Conservation (phyloP, 2,113 vertebrate species). For the Spheniscus mendiculus region DNA sequence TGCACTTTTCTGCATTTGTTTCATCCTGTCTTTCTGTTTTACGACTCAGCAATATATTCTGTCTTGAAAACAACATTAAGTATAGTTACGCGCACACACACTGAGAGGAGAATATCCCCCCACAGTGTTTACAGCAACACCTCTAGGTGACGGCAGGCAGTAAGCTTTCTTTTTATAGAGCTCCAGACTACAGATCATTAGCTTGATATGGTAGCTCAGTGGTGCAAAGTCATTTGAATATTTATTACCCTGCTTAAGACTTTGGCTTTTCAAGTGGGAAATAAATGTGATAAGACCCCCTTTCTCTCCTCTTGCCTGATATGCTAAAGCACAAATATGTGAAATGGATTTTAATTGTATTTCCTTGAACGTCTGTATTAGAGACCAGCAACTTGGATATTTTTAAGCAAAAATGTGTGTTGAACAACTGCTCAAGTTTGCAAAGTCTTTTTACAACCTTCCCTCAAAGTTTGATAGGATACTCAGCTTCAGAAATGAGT, state of each 20-base stretch:
- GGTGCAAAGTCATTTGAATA: constrained; percentile 65
- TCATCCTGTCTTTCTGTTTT: constrained; percentile 50
- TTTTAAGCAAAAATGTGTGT: constrained; percentile 23
- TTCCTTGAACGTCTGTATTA: constrained; percentile 51
- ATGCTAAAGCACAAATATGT: constrained; percentile 39
- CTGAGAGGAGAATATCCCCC: constrained; percentile 65
- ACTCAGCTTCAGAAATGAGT: constrained; percentile 16
- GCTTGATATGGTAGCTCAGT: constrained; percentile 72
- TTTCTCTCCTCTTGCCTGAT: constrained; percentile 49
- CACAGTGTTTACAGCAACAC: constrained; percentile 73
- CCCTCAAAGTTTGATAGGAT: neutral
- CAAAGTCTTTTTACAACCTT: neutral
- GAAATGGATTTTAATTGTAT: constrained; percentile 55
- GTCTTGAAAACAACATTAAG: constrained; percentile 69
- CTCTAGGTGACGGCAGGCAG: constrained; percentile 73
- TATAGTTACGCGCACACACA: constrained; percentile 66
- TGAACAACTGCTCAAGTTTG: constrained; percentile 23
- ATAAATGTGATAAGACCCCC: constrained; percentile 59
- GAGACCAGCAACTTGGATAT: neutral
- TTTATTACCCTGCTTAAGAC: constrained; percentile 67
- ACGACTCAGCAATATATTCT: constrained; percentile 67
- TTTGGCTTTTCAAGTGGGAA: constrained; percentile 73
- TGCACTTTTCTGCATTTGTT: neutral
- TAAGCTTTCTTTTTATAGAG: constrained; percentile 70
- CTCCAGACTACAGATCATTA: constrained; percentile 76